phyloP scores from a whole-genome alignment of 2,113 vertebrate genomes.

The Eulemur rufifrons region DNA sequence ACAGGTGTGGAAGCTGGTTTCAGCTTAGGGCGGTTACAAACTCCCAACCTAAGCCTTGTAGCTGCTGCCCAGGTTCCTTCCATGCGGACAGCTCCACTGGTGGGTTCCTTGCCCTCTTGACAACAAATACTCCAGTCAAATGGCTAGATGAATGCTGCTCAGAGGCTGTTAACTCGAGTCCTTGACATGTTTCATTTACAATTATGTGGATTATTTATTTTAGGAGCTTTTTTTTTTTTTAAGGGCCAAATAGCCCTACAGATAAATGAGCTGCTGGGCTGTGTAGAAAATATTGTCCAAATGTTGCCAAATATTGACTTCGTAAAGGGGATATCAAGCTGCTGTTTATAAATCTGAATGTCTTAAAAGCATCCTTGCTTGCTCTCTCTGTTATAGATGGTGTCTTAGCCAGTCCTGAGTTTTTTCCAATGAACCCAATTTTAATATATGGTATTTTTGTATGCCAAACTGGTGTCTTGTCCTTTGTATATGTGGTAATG shows the following conservation, averaged over 20 bases:
- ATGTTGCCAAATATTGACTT: slow-evolving; percentile 81
- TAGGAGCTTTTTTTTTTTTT: slow-evolving; percentile 59
- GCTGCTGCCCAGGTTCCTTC: background rate
- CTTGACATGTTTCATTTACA: slow-evolving; percentile 67
- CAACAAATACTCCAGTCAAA: slow-evolving; percentile 63
- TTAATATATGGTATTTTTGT: slow-evolving; percentile 80
- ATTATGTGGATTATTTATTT: slow-evolving; percentile 68
- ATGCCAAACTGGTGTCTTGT: slow-evolving; percentile 75
- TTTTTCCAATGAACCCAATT: slow-evolving; percentile 64
- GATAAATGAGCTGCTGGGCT: slow-evolving; percentile 63
- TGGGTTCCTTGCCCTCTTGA: slow-evolving; percentile 39
- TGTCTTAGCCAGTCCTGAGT: slow-evolving; percentile 64
- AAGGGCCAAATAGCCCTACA: slow-evolving; percentile 61
- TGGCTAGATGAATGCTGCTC: slow-evolving; percentile 60
- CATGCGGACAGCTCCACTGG: background rate
- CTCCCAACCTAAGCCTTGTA: background rate
- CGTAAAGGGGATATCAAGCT: slow-evolving; percentile 77
- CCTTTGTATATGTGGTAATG: slow-evolving; percentile 79
- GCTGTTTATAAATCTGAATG: slow-evolving; percentile 80
- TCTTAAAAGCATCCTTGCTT: slow-evolving; percentile 80
- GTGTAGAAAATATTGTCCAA: slow-evolving; percentile 72
- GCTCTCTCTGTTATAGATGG: slow-evolving; percentile 73
- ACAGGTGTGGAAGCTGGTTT: background rate
- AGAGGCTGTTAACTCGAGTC: slow-evolving; percentile 62
- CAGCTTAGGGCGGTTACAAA: background rate